These are phyloP conservation scores for Microcebus griseorufus DNA, from an alignment of 2,113 vertebrate species.

Conservation along the genomic window DNA sequence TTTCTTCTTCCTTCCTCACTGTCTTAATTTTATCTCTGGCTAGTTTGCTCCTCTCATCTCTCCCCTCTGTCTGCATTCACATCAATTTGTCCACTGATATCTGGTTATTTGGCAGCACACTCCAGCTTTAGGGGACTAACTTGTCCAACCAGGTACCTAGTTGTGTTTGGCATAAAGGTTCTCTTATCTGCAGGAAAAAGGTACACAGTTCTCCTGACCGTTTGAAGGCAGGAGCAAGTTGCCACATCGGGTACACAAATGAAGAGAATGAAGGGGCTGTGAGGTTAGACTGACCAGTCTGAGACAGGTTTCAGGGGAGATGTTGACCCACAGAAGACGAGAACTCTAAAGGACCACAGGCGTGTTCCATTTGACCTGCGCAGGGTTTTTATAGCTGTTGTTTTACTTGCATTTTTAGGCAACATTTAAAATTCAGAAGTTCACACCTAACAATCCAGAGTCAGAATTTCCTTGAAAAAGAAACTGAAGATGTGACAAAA, in stretches of 20 bases:
- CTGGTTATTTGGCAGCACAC: background rate
- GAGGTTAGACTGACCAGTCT: background rate
- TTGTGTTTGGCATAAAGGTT: background rate
- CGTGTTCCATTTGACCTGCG: background rate
- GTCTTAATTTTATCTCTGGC: background rate
- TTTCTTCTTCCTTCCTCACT: background rate
- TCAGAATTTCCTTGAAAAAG: background rate
- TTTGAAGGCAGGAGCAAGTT: background rate
- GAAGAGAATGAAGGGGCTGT: background rate
- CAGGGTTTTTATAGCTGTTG: background rate
- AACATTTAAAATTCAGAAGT: constrained; percentile 4
- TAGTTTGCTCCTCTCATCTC: background rate
- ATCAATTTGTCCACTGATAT: background rate
- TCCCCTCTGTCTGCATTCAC: background rate
- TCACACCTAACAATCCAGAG: background rate
- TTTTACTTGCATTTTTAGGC: background rate
- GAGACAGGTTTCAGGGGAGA: background rate
- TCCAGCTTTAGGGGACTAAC: background rate
- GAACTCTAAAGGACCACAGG: background rate
- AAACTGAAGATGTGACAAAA: background rate
- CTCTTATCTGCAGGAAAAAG: background rate
- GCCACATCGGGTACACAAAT: no score
- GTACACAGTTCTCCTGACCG: background rate
- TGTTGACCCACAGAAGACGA: background rate
- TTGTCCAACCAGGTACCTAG: no score